phyloP scores from a whole-genome alignment of 2,888 invertebrate species.

The Pardosa pseudoannulata region DNA sequence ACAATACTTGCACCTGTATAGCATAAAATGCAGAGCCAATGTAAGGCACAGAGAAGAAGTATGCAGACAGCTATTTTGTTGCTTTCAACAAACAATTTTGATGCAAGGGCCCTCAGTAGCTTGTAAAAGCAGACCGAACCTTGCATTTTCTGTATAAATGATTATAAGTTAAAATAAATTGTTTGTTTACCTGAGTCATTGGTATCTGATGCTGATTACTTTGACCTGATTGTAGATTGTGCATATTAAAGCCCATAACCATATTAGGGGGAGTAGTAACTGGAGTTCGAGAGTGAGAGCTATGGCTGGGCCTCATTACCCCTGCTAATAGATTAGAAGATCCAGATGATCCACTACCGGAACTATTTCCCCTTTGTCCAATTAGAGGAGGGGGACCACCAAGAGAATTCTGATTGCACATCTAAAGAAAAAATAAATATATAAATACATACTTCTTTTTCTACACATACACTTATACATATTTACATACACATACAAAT shows the following conservation, averaged over 20 bases:
- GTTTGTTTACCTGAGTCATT: conserved; percentile 61
- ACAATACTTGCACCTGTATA: too few species aligned
- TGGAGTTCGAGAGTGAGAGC: conserved; percentile 75
- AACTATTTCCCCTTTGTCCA: conserved; percentile 77
- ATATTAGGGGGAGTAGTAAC: conserved; percentile 77
- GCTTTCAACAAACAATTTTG: too few species aligned
- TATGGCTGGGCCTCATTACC: conserved; percentile 75
- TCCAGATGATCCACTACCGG: conserved; percentile 75
- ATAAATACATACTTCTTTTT: too few species aligned
- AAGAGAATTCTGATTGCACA: conserved; percentile 60
- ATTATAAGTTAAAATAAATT: too few species aligned
- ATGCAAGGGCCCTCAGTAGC: too few species aligned
- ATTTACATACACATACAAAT: too few species aligned
- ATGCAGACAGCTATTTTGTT: too few species aligned
- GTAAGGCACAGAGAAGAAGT: too few species aligned
- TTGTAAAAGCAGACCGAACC: too few species aligned
- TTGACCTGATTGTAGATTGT: conserved; percentile 66
- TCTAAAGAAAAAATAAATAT: conserved; percentile 5
- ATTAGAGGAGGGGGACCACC: conserved; percentile 66
- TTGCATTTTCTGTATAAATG: too few species aligned
- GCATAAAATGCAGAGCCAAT: too few species aligned
- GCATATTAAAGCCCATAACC: conserved; percentile 76
- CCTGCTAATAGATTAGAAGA: conserved; percentile 78
- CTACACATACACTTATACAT: too few species aligned
- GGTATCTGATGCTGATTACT: conserved; percentile 66